phyloP scores from a whole-genome alignment of 2,113 vertebrate species.

The Vimba vimba region DNA sequence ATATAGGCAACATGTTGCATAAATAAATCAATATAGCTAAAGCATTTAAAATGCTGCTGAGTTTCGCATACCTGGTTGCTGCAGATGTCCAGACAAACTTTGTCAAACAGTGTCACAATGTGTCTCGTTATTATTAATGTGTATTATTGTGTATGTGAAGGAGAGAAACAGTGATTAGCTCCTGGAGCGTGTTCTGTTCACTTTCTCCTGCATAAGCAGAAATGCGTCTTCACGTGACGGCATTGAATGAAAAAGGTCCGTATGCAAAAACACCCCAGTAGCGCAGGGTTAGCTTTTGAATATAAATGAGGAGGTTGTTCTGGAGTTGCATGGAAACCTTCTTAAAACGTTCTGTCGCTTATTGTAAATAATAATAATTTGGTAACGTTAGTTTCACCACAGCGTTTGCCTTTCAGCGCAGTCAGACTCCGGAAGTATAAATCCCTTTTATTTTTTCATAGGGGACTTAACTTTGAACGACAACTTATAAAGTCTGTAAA shows the following conservation, averaged over 20 bases:
- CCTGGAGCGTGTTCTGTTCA: not conserved
- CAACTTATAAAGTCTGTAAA: not conserved
- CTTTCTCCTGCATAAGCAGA: not conserved
- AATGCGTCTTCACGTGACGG: not conserved
- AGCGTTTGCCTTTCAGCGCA: not conserved
- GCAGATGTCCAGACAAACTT: not conserved
- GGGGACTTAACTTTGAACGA: not conserved
- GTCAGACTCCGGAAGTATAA: not conserved
- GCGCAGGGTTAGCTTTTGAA: not conserved
- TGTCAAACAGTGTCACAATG: not conserved
- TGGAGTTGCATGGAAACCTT: not conserved
- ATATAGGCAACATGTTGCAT: not conserved
- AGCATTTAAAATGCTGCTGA: not conserved
- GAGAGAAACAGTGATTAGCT: not conserved
- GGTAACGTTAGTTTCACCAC: not conserved
- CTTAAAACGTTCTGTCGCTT: not conserved
- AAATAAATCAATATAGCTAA: not conserved
- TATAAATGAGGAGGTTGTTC: not conserved
- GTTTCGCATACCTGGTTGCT: not conserved
- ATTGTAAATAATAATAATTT: not conserved
- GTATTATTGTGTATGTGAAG: not conserved
- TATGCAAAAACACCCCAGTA: not conserved
- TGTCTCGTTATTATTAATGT: not conserved
- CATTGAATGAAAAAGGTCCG: not conserved
- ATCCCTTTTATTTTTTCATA: not conserved